Percentiles rank a stretch among this genome's conserved stretches.
Conservation (phyloP, 2,797 vertebrate species). For the Spinus pinus region DNA sequence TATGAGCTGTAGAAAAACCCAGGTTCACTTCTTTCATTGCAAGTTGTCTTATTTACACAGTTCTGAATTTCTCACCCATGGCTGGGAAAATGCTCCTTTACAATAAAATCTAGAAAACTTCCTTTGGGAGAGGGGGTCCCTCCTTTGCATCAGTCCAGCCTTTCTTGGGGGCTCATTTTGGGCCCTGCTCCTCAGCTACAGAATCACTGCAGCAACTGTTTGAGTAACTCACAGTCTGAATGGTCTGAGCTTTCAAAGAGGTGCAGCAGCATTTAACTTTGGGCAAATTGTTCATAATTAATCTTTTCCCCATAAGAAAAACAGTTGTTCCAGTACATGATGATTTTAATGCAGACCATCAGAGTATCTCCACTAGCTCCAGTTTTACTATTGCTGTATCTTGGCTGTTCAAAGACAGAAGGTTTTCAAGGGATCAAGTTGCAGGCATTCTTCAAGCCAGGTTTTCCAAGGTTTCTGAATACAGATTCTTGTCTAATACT, state of each 20-base stretch:
- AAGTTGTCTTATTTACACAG: not conserved
- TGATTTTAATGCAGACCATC: not conserved
- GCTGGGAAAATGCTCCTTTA: not conserved
- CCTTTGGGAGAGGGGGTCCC: accelerated
- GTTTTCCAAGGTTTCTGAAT: not conserved
- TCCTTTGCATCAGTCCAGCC: not conserved
- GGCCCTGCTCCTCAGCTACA: not conserved
- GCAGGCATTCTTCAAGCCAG: not conserved
- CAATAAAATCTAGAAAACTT: not conserved
- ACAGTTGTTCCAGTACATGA: not conserved
- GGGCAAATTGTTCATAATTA: not conserved
- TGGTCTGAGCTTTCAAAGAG: not conserved
- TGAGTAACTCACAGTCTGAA: not conserved
- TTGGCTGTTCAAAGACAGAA: not conserved
- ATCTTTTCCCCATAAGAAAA: not conserved
- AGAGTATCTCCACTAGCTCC: not conserved
- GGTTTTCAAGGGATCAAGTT: not conserved
- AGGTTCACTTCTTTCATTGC: not conserved
- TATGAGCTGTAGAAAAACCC: not conserved
- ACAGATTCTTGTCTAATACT: not conserved
- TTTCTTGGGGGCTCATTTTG: not conserved
- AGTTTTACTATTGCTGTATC: not conserved
- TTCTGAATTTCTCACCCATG: not conserved
- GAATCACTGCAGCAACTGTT: not conserved
- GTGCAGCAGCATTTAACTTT: not conserved